Conservation (phyloP, 2,113 vertebrate genomes). For the Peromyscus leucopus region DNA sequence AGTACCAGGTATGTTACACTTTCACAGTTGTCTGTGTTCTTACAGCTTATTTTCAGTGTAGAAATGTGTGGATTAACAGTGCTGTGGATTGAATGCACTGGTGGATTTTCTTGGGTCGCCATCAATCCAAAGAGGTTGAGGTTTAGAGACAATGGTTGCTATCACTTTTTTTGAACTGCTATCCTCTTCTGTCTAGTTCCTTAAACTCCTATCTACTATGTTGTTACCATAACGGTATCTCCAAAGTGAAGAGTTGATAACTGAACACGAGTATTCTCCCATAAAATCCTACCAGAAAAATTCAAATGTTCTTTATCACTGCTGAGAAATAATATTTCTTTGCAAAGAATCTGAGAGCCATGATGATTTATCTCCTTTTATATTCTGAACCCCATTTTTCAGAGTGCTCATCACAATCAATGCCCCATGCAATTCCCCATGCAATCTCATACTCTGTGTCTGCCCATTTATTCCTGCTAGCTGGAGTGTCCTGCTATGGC, state of each 20-base stretch:
- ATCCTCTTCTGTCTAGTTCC: not conserved
- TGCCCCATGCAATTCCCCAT: accelerated
- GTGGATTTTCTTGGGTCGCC: not conserved
- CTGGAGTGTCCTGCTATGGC: not conserved
- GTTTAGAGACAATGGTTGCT: not conserved
- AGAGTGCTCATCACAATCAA: not conserved
- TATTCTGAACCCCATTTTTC: not conserved
- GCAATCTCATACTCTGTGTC: not conserved
- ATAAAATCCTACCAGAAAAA: not conserved
- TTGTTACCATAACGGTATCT: not conserved
- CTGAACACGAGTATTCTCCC: not conserved
- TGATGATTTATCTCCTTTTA: not conserved
- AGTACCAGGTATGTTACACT: not conserved
- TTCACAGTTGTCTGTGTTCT: not conserved
- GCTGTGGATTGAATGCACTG: accelerated
- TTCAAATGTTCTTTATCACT: not conserved
- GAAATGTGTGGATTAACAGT: not conserved
- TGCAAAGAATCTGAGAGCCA: not conserved
- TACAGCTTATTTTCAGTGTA: not conserved
- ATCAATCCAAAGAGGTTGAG: not conserved
- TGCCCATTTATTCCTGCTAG: not conserved
- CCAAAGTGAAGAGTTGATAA: not conserved
- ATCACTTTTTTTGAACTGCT: not conserved
- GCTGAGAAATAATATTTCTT: not conserved
- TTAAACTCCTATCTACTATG: not conserved